A percentile compares a stretch with the other conserved stretches of the same genome.
phyloP scores from a whole-genome alignment of 2,113 vertebrate genomes.

The Reinhardtius hippoglossoides region DNA sequence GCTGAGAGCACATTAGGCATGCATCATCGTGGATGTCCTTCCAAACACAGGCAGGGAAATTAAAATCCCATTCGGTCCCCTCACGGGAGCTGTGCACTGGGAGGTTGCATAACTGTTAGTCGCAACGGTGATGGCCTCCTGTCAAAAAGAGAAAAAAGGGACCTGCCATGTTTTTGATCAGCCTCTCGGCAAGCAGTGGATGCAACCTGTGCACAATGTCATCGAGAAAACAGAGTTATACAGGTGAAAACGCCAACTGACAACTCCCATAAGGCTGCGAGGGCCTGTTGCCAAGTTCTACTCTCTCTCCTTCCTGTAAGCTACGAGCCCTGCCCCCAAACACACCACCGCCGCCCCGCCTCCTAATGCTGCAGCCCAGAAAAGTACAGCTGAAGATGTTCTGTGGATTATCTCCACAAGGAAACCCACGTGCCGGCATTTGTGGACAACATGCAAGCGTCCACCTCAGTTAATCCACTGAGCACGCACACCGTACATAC shows the following conservation, averaged over 20 bases:
- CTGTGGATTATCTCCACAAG: conserved; percentile 65
- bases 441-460: conserved; percentile 27
- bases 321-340: conserved; percentile 36
- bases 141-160: conserved; percentile 4
- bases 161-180: conserved; percentile 44
- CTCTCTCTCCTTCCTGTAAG: conserved; percentile 25
- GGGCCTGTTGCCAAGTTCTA: conserved; percentile 30
- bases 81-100: conserved; percentile 37
- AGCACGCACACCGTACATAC: conserved; percentile 39
- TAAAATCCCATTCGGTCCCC: conserved; percentile 70
- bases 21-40: conserved; percentile 60
- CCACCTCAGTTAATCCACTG: conserved; percentile 59
- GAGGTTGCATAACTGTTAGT: conserved; percentile 67
- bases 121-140: conserved; percentile 36
- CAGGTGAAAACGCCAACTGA: conserved; percentile 44
- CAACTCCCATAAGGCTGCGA: conserved; percentile 49
- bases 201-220: conserved; percentile 20
- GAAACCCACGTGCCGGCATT: conserved; percentile 62
- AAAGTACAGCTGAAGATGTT: conserved; percentile 73
- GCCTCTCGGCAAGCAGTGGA: conserved; percentile 1
- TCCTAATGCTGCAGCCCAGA: conserved; percentile 66
- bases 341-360: conserved; percentile 1
- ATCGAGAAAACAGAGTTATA: conserved; percentile 29
- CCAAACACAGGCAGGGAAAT: conserved; percentile 66
- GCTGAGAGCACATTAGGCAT: conserved; percentile 65